Evolutionary conservation across 2,113 vertebrate species (phyloP).

Genomic region (Pao palembangensis): DNA sequence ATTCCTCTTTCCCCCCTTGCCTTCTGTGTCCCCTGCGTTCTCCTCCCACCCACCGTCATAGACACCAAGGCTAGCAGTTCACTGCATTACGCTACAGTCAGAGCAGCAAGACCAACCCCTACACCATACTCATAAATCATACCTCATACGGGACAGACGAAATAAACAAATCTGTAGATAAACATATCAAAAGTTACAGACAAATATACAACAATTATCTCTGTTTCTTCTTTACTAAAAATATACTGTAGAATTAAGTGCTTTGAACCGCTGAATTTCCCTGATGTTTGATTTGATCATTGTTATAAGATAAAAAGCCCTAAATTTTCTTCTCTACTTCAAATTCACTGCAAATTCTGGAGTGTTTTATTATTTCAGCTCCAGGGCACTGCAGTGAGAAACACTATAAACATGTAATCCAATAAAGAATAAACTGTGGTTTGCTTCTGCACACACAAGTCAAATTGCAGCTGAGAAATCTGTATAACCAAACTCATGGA

Average conservation of each 20-base stretch:
- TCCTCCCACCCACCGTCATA: slow-evolving; percentile 36
- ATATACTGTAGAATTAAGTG: too few species aligned
- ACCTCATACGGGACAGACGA: slow-evolving; percentile 2
- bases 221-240: too few species aligned
- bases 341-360: too few species aligned
- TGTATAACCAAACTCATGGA: too few species aligned
- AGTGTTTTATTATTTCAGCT: too few species aligned
- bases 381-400: too few species aligned
- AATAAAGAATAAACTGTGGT: not conserved
- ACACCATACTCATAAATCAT: slow-evolving; percentile 3
- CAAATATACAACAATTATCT: not conserved
- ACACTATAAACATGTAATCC: not conserved
- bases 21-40: not conserved
- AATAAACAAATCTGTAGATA: not conserved
- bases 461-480: too few species aligned
- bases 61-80: slow-evolving; percentile 55
- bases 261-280: too few species aligned
- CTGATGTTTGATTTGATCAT: too few species aligned
- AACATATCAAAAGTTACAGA: not conserved
- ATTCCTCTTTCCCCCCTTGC: slow-evolving; percentile 6
- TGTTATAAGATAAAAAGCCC: too few species aligned
- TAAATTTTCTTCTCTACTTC: too few species aligned
- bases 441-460: not conserved
- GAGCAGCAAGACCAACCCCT: slow-evolving; percentile 16
- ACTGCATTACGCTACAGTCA: slow-evolving; percentile 42